Base-by-base conservation (phyloP, 2,113 vertebrate genomes). In the Aepyceros melampus region DNA sequence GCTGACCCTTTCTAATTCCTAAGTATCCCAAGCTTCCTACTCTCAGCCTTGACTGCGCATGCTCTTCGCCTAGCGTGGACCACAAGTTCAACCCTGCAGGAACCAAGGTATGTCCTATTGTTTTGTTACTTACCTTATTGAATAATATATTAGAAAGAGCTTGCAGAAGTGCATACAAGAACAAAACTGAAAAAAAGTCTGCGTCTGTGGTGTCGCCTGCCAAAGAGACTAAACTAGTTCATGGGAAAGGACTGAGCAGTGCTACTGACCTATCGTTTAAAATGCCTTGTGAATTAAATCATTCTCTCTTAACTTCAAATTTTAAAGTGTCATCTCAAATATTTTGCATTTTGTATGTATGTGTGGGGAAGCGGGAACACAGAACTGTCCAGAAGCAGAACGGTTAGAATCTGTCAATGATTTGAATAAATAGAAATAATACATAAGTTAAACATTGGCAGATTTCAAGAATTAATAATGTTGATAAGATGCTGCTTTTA, bases 351-450 rank as follows among this genome's bases (percentile, higher is more conserved):
- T 92, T 43, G 85, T 16, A 53, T 36, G 40, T 25, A 9, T n/a
- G 43, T 3, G 19, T 0, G 36, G 2, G 43, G 0, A 23, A 1
- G 43, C 5, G 5, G 21, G 2, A 12, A 25, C 6, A 2, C 25
- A 92, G 51, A 89, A 49, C 56, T 94, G 49, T 85, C 94, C 86
- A 81, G 58, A 87, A 45, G 83, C 29, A 78, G 47, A 67, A 33
- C 1, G 16, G 7, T 67, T 83, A 79, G 84, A 89, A 79, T 62
- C 64, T 81, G 16, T 74, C 78, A 88, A 23, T 36, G 78, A 62
- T 62, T 62, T 60, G 17, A 79, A 71, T 33, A 45, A 49, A 84
- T 79, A 89, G 56, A 89, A 87, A 76, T 10, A 62, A 29, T 51
- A 33, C 1, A 6, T 43, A 83, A 47, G 13, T 27, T 25, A 25